Evolutionary conservation across 2,797 vertebrate genomes (phyloP), one percentile per base, ranked within the genome.

Genomic region (Pogonophryne albipinna): DNA sequence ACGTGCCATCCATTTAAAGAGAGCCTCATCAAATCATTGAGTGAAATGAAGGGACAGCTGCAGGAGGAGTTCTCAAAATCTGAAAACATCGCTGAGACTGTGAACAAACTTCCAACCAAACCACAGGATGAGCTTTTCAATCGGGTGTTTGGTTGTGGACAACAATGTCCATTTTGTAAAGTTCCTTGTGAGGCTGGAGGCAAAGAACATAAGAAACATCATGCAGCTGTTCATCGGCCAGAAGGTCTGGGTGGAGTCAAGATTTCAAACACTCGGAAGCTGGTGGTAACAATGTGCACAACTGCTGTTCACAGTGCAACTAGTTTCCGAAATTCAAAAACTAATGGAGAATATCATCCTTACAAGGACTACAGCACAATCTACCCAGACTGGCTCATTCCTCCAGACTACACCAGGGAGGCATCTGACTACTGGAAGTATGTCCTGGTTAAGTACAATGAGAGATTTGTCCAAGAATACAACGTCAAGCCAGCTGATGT

Each of bases 361-460:
- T 87, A 34, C 50, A 90, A 86, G 17, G 47, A 89, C n/a, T n/a
- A n/a, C n/a, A n/a, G n/a, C n/a, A n/a, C 0, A 0, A 50, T 34
- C 55, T 93, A 85, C 45, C 90, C 90, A 66, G 80, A 91, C 31
- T 94, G 93, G 93, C 3, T 13, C 16, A 93, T 94, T 80, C 73
- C 85, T 14, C 84, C 87, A 16, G 92, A 93, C 52, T 0, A 0
- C 13, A 78, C 51, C 20, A 57, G 74, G 8, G 9, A 91, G 50
- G 82, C 90, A 0, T 87, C 92, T 19, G 83, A 92, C 66, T 92
- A 90, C 80, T 94, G 93, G 91, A 94, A 92, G 69, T 91, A 83
- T 69, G 87, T 93, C 17, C 70, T 94, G 61, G 80, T 73, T 0
- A 59, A 17, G 20, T 88, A 86, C 75, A 94, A 93, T 34, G 4